phyloP scores from a whole-genome alignment of 2,113 vertebrate species.

The Hippocampus mohnikei region DNA sequence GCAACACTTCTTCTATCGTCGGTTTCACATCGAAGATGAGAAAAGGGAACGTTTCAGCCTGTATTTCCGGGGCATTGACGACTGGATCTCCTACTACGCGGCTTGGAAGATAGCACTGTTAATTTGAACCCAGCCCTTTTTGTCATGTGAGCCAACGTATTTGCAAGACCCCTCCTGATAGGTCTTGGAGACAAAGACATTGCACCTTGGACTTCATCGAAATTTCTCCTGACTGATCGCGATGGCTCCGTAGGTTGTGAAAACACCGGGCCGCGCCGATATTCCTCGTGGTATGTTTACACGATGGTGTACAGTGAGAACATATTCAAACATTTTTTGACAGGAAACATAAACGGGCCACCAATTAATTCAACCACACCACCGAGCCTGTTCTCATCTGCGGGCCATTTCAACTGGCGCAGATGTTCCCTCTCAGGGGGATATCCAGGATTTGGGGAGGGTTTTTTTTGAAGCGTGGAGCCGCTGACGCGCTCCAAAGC shows the following conservation, averaged over 20 bases:
- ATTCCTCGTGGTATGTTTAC: not conserved
- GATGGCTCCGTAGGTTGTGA: constrained; percentile 2
- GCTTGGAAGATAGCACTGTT: not conserved
- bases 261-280: not conserved
- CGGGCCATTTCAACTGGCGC: constrained; percentile 31
- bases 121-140: not conserved
- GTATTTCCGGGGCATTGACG: not conserved
- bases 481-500: constrained; percentile 56
- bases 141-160: not conserved
- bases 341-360: not conserved
- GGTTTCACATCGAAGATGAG: not conserved
- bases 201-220: not conserved
- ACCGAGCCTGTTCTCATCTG: constrained; percentile 41
- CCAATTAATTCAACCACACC: constrained; percentile 10
- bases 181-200: constrained; percentile 13
- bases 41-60: not conserved
- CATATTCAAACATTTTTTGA: not conserved
- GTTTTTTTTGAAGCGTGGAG: constrained; percentile 58
- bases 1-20: not conserved
- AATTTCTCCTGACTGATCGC: constrained; percentile 19
- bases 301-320: not conserved
- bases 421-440: constrained; percentile 66
- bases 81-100: not conserved
- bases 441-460: constrained; percentile 57
- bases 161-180: constrained; percentile 4